Evolutionary conservation across 1,140 invertebrate genomes (phyloP), one percentile per base, ranked within the genome.

Genomic region (Lordiphosa clarofinis): DNA sequence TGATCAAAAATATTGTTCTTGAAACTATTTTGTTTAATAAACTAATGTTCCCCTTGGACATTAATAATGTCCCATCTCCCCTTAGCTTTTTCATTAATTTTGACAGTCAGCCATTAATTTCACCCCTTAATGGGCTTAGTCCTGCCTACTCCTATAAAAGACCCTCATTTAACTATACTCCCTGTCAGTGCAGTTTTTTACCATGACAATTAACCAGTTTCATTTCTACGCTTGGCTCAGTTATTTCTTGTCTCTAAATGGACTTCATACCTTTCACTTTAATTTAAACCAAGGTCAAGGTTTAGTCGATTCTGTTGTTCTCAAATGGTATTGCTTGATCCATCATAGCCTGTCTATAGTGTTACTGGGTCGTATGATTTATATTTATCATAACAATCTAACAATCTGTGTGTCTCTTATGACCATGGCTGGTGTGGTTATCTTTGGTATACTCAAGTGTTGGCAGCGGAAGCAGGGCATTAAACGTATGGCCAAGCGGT

Each of bases 231-330:
- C 43, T 46, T 50, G 24, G 1, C 35, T 70, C 0, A 69, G 50
- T 36, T 35, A 24, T 9, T 59, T 69, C 13, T 13, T 36, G 24
- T 40, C 40, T 13, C 46, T 70, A 0, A 70, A 70, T n/a, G 66
- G 66, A 1, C 65, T 70, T 4, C 33, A 61, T 28, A 60, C 28
- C 3, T 69, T 33, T 35, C 50, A 69, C n/a, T 70, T 46, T 6
- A 9, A 39, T 8, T 1, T 13, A 0, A 24, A 5, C 1, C 12
- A 4, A 1, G 28, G 28, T 31, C 47, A 35, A 3, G 4, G 4
- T 0, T 37, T 70, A 1, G 35, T 3, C 11, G 9, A 19, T 31
- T 47, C 35, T 6, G 10, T 28, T 5, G 38, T 37, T 4, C 35
- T 61, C 0, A 46, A 46, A 11, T 4, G 12, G 0, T 69, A 70